Percentiles rank a stretch among this genome's conserved stretches.
phyloP scores from a whole-genome alignment of 2,113 vertebrate genomes.

The Melanocharis versteri region DNA sequence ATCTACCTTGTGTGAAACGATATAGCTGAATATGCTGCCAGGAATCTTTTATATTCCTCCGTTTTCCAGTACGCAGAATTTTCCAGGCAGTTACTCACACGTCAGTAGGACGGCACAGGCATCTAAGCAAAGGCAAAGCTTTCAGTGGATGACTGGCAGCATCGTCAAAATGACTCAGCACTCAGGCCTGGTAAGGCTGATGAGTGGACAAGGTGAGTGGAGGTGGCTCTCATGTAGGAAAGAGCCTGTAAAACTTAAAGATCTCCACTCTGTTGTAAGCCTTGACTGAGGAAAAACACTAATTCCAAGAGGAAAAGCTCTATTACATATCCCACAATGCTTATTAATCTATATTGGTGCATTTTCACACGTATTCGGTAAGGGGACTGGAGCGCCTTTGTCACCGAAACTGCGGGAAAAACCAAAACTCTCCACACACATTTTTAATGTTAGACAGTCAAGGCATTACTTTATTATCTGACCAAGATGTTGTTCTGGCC shows the following conservation, averaged over 20 bases:
- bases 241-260: background rate
- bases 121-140: background rate
- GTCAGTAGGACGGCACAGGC: rapidly evolving
- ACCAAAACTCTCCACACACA: too few species aligned
- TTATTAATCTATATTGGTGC: background rate
- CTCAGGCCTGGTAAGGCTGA: background rate
- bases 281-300: background rate
- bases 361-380: rapidly evolving
- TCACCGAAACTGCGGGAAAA: too few species aligned
- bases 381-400: background rate
- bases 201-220: background rate
- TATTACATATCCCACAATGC: background rate
- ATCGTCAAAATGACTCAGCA: background rate
- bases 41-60: background rate
- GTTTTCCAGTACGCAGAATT: background rate
- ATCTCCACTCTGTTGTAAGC: background rate
- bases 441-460: too few species aligned
- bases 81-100: background rate
- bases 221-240: background rate
- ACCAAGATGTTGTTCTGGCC: too few species aligned
- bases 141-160: rapidly evolving
- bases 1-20: background rate
- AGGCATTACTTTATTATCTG: too few species aligned
- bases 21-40: background rate
- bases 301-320: background rate